These are phyloP conservation scores for Cantharis rustica DNA, from an alignment of 2,888 invertebrate species.

Conservation along the genomic window DNA sequence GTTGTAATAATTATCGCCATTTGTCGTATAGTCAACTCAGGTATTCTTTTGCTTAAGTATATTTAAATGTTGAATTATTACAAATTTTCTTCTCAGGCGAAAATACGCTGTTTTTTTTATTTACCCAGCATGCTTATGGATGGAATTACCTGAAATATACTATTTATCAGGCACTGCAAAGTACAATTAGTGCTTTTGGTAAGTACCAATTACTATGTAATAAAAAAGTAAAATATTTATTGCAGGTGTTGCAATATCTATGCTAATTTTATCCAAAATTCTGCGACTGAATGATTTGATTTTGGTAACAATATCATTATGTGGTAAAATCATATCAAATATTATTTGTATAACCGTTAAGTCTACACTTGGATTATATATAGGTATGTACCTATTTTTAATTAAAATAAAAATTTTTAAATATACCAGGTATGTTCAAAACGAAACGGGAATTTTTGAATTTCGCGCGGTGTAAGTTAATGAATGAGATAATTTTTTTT, in stretches of 20 bases:
- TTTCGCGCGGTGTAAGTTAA: too few species aligned
- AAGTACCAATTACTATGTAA: slow-evolving; percentile 17
- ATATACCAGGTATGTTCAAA: too few species aligned
- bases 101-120: not conserved
- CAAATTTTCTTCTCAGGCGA: not conserved
- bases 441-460: too few species aligned
- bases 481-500: too few species aligned
- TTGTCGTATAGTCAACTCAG: not conserved
- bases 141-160: slow-evolving; percentile 5
- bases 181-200: not conserved
- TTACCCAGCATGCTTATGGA: slow-evolving; percentile 15
- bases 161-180: not conserved
- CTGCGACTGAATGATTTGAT: not conserved
- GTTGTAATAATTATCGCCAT: slow-evolving; percentile 1
- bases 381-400: not conserved
- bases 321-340: not conserved
- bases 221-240: not conserved
- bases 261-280: not conserved
- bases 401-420: too few species aligned
- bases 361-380: not conserved
- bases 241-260: not conserved
- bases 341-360: not conserved
- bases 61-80: not conserved
- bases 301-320: not conserved
- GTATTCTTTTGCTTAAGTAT: not conserved